Conservation (phyloP, 30 jellyfish, hydroid and myxozoan genomes). For the Hydra vulgaris region DNA sequence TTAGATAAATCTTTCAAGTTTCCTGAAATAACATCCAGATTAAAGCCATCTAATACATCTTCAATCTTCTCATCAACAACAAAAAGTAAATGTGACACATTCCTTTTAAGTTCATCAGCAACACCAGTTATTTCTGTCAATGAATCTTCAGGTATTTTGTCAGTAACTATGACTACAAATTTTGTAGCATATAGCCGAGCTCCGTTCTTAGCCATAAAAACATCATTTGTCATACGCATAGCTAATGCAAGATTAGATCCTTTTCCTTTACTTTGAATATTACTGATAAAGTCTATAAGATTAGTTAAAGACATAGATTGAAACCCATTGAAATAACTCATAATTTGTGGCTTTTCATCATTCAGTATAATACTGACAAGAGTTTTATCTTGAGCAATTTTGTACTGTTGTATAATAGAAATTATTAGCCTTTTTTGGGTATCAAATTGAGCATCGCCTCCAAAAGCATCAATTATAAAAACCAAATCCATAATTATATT, state of each 20-base stretch:
- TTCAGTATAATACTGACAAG: slow-evolving; percentile 42
- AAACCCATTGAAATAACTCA: slow-evolving; percentile 23
- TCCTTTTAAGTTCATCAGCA: slow-evolving; percentile 6
- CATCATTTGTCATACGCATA: slow-evolving; percentile 45
- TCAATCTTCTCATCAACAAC: slow-evolving; percentile 40
- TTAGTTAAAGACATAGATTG: not conserved
- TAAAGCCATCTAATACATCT: not conserved
- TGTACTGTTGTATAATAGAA: slow-evolving; percentile 32
- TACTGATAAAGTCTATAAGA: not conserved
- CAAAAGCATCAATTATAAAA: slow-evolving; percentile 31
- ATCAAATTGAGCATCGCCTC: slow-evolving; percentile 7
- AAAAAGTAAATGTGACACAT: slow-evolving; percentile 44
- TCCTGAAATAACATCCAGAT: not conserved
- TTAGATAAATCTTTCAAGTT: too few species aligned
- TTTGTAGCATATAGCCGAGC: slow-evolving; percentile 51
- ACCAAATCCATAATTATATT: slow-evolving; percentile 42
- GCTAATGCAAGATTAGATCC: not conserved
- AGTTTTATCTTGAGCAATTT: slow-evolving; percentile 30
- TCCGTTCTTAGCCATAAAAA: slow-evolving; percentile 56
- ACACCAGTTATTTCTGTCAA: not conserved
- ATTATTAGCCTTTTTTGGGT: slow-evolving; percentile 29
- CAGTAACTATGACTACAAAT: slow-evolving; percentile 36
- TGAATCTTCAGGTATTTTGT: slow-evolving; percentile 14
- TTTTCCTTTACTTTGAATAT: not conserved
- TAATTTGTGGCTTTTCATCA: slow-evolving; percentile 20